These are phyloP conservation scores for Apomyelois bistriatella DNA, from an alignment of 2,888 invertebrate species.

Conservation along the genomic window DNA sequence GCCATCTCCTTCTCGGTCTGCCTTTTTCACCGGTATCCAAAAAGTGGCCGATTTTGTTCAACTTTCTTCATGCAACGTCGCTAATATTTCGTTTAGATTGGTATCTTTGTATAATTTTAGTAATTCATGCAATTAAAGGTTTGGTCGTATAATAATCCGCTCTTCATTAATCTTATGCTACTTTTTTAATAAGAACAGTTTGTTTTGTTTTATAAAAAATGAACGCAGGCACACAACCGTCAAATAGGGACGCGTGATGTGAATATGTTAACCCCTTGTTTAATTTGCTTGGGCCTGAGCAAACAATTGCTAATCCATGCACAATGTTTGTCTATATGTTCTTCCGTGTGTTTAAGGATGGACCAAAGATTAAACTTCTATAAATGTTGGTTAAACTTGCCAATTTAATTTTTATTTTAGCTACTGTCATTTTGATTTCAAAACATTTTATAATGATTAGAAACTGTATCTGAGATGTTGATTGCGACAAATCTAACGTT, in stretches of 20 bases:
- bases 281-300: conserved; percentile 38
- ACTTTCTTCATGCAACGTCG: too few relatives aligned
- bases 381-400: conserved; percentile 2
- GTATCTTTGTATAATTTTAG: too few relatives aligned
- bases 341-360: conserved; percentile 19
- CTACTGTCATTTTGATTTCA: too few relatives aligned
- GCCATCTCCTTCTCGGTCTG: too few relatives aligned
- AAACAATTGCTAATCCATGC: conserved; percentile 31
- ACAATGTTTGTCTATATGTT: conserved; percentile 16
- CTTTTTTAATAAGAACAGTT: conserved; percentile 6
- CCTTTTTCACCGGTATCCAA: too few relatives aligned
- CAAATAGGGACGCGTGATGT: conserved; percentile 36
- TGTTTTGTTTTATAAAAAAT: conserved; percentile 14
- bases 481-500: too few relatives aligned
- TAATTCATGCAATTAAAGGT: too few relatives aligned
- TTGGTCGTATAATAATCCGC: neutral
- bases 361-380: conserved; percentile 18
- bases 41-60: too few relatives aligned
- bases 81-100: too few relatives aligned
- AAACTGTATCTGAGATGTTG: too few relatives aligned
- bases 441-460: too few relatives aligned
- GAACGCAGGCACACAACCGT: neutral
- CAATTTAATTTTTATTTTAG: too few relatives aligned
- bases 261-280: conserved; percentile 45
- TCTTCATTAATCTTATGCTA: neutral